phyloP scores from a whole-genome alignment of 2,888 invertebrate genomes.

The Chrysomela aeneicollis region DNA sequence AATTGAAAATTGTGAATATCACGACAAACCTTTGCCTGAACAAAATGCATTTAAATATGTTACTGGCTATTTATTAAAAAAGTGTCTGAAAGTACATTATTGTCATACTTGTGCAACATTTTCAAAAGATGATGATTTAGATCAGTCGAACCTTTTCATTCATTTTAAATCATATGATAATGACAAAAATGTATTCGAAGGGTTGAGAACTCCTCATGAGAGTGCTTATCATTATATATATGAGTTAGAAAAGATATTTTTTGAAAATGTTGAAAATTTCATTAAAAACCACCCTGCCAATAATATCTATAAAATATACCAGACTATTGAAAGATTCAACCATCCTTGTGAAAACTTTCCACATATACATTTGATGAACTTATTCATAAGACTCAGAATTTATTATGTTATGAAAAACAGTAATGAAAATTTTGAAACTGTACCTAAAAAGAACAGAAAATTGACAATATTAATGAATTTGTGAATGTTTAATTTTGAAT shows the following conservation, averaged over 20 bases:
- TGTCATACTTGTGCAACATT: neutral
- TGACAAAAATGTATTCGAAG: neutral
- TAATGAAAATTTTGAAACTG: neutral
- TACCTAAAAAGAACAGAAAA: slow-evolving; percentile 7
- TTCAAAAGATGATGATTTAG: slow-evolving; percentile 6
- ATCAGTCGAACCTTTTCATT: slow-evolving; percentile 1
- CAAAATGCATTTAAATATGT: slow-evolving; percentile 18
- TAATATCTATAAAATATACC: neutral
- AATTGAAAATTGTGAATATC: slow-evolving; percentile 1
- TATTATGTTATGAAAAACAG: neutral
- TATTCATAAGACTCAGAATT: neutral
- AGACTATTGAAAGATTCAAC: neutral
- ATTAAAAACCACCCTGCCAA: slow-evolving; percentile 5
- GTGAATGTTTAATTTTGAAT: neutral
- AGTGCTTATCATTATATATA: neutral
- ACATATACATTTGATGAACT: neutral
- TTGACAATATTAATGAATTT: slow-evolving; percentile 2
- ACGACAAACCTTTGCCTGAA: slow-evolving; percentile 8
- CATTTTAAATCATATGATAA: slow-evolving; percentile 2
- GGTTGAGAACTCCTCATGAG: slow-evolving; percentile 2
- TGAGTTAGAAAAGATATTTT: slow-evolving; percentile 5
- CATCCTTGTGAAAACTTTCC: slow-evolving; percentile 9
- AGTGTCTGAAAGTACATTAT: slow-evolving; percentile 9
- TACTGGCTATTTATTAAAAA: slow-evolving; percentile 6
- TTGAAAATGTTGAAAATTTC: neutral